These are phyloP conservation scores for Pedionomus torquatus DNA, from an alignment of 2,113 vertebrate species.

Conservation along the genomic window DNA sequence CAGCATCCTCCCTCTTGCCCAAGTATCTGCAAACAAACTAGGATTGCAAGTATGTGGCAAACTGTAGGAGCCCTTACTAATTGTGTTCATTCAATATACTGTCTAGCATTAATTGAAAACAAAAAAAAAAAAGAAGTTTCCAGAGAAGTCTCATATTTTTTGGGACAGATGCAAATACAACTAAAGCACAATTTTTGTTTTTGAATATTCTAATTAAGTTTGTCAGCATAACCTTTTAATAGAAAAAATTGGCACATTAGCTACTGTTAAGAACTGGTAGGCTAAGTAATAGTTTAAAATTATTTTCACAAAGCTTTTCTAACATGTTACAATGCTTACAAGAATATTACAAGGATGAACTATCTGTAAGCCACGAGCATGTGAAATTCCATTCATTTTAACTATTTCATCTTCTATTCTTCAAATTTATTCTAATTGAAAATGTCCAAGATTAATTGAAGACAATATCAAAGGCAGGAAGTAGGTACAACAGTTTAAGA, in stretches of 20 bases:
- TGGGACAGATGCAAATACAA: neutral
- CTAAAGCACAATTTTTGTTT: neutral
- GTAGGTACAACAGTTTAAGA: neutral
- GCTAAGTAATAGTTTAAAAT: neutral
- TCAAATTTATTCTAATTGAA: neutral
- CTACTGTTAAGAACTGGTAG: neutral
- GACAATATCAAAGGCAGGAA: neutral
- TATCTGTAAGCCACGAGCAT: fast-evolving
- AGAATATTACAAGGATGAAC: neutral
- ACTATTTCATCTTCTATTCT: neutral
- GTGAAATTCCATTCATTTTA: neutral
- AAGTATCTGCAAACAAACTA: neutral
- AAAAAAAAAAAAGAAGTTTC: neutral
- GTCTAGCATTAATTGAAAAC: neutral
- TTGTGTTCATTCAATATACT: neutral
- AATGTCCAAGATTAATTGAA: neutral
- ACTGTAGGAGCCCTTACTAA: neutral
- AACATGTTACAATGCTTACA: neutral
- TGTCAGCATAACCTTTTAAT: neutral
- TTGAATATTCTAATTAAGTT: neutral
- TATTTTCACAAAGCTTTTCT: neutral
- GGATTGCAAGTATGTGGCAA: neutral
- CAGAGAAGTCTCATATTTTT: neutral
- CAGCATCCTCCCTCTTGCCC: neutral
- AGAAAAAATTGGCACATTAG: neutral